These are phyloP conservation scores for Neodiprion lecontei DNA, from an alignment of 1,140 invertebrate genomes.

Conservation along the genomic window DNA sequence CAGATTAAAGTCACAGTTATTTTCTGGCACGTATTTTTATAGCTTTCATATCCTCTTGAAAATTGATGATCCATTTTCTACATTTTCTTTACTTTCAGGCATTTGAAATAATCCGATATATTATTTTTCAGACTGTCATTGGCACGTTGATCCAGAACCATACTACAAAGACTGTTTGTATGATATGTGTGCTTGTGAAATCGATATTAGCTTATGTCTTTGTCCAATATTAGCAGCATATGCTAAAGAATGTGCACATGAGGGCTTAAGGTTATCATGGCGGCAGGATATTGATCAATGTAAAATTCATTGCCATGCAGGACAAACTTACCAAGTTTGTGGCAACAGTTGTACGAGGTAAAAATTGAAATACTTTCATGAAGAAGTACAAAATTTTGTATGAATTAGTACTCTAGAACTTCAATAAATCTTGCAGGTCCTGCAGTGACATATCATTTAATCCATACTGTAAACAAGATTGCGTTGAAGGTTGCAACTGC, in stretches of 20 bases:
- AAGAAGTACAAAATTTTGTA: not conserved
- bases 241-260: slow-evolving; percentile 77
- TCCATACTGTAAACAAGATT: slow-evolving; percentile 66
- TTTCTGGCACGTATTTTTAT: slow-evolving; percentile 61
- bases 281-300: slow-evolving; percentile 79
- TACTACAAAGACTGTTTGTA: slow-evolving; percentile 85
- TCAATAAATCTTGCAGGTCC: slow-evolving; percentile 29
- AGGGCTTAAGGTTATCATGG: slow-evolving; percentile 79
- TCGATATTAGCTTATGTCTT: slow-evolving; percentile 71
- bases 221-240: slow-evolving; percentile 84
- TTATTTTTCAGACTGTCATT: slow-evolving; percentile 73
- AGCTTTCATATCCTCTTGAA: not conserved
- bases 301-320: slow-evolving; percentile 76
- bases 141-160: slow-evolving; percentile 77
- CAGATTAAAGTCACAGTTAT: slow-evolving; percentile 72
- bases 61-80: not conserved
- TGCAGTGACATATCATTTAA: slow-evolving; percentile 45
- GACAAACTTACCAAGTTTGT: slow-evolving; percentile 78
- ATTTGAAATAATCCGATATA: slow-evolving; percentile 22
- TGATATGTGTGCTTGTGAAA: slow-evolving; percentile 85
- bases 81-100: not conserved
- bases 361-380: not conserved
- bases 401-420: not conserved
- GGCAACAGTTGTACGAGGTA: slow-evolving; percentile 65
- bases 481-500: slow-evolving; percentile 90